Evolutionary conservation across 2,113 vertebrate species (phyloP), one percentile per base, ranked within the genome.

Genomic region (Agelaius phoeniceus): DNA sequence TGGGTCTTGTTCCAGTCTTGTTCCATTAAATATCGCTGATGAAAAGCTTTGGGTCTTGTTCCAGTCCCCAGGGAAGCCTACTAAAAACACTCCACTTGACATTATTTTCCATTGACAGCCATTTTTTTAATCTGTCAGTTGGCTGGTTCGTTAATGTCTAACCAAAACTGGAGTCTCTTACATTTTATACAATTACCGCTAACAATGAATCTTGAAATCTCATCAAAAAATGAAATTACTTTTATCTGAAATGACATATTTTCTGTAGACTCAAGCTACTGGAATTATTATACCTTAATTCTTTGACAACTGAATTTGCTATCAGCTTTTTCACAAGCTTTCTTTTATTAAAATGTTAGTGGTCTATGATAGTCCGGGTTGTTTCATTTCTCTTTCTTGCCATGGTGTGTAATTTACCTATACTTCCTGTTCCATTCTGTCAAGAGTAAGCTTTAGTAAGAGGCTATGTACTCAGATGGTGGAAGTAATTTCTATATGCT

Each of bases 141-240:
- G 58, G 28, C 55, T 63, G 48, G 69, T 91, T 95, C 3, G 0
- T 91, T 94, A 92, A 59, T 46, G 44, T 78, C 78, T 91, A 84
- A 89, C 85, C n/a, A 74, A 93, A 81, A 74, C 61, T 41, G 2
- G 74, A 94, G 35, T 72, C 31, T 86, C 41, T 72, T 83, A 88
- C 15, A 4, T 84, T 84, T 87, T 87, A 78, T 84, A 74, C 74
- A 89, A 87, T 82, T 90, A 71, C 39, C 43, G n/a, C n/a, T 93
- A 82, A 82, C 28, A 89, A 87, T 55, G 66, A 87, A 85, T 48
- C 48, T 66, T 82, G 88, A 87, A 89, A 90, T 87, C 65, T 94
- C 52, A 71, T 82, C 13, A 94, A 84, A 87, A 93, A 94, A 71
- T 37, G 13, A 89, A 94, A 85, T 90, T 91, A 78, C 65, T 82